Evolutionary conservation across 1,140 invertebrate genomes (phyloP).

Genomic region (Globodera ellingtonae): DNA sequence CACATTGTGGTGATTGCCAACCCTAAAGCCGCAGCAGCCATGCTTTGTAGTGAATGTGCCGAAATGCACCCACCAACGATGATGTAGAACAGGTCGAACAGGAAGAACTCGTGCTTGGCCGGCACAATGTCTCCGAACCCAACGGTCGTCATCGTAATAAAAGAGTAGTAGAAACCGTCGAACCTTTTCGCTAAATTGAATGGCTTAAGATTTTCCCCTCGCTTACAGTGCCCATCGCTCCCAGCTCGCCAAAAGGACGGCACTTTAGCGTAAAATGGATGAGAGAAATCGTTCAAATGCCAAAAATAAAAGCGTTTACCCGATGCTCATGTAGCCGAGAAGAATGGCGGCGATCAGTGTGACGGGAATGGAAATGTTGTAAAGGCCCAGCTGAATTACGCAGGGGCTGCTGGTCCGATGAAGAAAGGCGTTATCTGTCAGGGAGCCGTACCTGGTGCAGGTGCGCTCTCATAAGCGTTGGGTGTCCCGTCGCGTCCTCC

Average conservation of each 20-base stretch:
- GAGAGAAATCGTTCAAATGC: not conserved
- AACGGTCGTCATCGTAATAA: constrained; percentile 65
- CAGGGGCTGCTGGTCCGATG: not conserved
- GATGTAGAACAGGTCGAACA: constrained; percentile 64
- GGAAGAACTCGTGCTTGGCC: constrained; percentile 59
- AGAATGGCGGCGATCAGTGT: constrained; percentile 60
- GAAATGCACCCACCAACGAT: constrained; percentile 63
- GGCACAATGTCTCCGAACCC: constrained; percentile 65
- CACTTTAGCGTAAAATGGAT: constrained; percentile 24
- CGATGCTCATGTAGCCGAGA: constrained; percentile 61
- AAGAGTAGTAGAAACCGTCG: constrained; percentile 46
- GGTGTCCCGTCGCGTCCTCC: not conserved
- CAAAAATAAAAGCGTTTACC: constrained; percentile 23
- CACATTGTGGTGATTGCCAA: constrained; percentile 60
- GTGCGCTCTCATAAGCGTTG: not conserved
- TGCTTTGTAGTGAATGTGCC: constrained; percentile 2
- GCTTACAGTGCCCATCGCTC: constrained; percentile 56
- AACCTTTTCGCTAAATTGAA: not conserved
- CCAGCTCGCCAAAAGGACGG: constrained; percentile 59
- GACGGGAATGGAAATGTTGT: constrained; percentile 60
- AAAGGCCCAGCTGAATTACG: constrained; percentile 50
- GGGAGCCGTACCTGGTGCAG: not conserved
- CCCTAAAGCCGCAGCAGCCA: not conserved
- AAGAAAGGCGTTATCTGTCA: not conserved
- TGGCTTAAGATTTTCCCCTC: not conserved